A percentile compares a stretch with the other conserved stretches of the same genome.
Evolutionary conservation across 2,888 invertebrate genomes (phyloP).

Genomic region (Heliconius ethilla): DNA sequence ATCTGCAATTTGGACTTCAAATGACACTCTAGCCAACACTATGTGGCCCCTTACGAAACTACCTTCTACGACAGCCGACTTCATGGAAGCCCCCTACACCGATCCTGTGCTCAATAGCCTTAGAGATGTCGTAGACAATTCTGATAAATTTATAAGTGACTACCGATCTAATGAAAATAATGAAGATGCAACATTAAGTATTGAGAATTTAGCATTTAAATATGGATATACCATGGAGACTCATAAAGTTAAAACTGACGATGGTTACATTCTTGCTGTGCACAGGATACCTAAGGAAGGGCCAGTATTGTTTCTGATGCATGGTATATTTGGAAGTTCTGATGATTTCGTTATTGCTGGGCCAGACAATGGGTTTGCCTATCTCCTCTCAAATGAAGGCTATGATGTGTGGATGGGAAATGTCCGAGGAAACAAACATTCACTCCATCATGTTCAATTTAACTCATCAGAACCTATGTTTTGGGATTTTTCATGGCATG

Average conservation of each 20-base stretch:
- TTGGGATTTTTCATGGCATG: constrained; percentile 90
- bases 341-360: constrained; percentile 67
- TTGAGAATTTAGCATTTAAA: constrained; percentile 56
- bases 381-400: constrained; percentile 81
- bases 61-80: constrained; percentile 50
- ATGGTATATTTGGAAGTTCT: constrained; percentile 64
- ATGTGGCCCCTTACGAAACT: constrained; percentile 43
- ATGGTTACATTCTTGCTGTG: constrained; percentile 60
- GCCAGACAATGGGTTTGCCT: constrained; percentile 61
- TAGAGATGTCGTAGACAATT: constrained; percentile 50
- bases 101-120: constrained; percentile 49
- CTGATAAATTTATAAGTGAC: constrained; percentile 49
- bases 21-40: constrained; percentile 48
- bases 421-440: constrained; percentile 87
- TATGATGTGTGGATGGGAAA: constrained; percentile 92
- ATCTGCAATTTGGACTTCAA: constrained; percentile 11
- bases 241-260: constrained; percentile 58
- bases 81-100: constrained; percentile 43
- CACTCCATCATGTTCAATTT: constrained; percentile 75
- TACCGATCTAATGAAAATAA: constrained; percentile 54
- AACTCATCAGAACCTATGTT: constrained; percentile 70
- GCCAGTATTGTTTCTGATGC: constrained; percentile 64
- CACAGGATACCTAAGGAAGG: constrained; percentile 63
- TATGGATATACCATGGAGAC: constrained; percentile 59
- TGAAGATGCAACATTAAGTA: constrained; percentile 56